Evolutionary conservation across 2,113 vertebrate species (phyloP).

Genomic region (Eubucco bourcierii): DNA sequence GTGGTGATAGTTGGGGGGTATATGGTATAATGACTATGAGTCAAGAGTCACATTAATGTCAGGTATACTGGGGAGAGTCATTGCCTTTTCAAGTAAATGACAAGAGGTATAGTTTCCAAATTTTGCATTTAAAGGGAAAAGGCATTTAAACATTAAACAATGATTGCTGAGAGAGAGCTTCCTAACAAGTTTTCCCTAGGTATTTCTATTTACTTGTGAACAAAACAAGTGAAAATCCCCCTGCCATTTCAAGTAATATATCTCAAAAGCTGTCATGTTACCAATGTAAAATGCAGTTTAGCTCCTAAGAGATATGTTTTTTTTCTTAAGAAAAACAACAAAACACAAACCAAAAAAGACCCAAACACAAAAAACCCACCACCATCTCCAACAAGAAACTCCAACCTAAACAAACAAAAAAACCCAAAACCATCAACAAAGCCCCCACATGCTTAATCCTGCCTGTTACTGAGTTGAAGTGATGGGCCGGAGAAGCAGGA

Average conservation of each 20-base stretch:
- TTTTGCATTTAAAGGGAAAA: background rate
- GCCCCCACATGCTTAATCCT: background rate
- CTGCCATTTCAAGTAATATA: background rate
- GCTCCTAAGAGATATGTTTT: background rate
- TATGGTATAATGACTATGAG: background rate
- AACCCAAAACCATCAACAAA: background rate
- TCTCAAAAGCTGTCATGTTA: background rate
- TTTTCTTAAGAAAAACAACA: background rate
- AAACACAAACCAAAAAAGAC: too few relatives aligned
- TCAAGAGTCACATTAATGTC: background rate
- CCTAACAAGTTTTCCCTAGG: background rate
- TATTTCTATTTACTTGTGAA: conserved; percentile 7
- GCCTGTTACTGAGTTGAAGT: background rate
- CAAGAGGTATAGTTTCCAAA: background rate
- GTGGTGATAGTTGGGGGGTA: too few relatives aligned
- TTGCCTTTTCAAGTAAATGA: background rate
- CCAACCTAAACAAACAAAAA: background rate
- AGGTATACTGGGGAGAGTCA: background rate
- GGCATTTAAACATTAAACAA: background rate
- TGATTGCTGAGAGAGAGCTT: background rate
- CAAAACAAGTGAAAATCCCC: background rate
- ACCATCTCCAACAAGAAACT: background rate
- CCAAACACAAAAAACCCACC: too few relatives aligned
- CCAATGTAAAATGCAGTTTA: background rate
- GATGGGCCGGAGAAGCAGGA: background rate